Percentiles rank a stretch among this genome's conserved stretches.
Conservation (phyloP, 2,888 invertebrate genomes). For the Dorcus hopei region DNA sequence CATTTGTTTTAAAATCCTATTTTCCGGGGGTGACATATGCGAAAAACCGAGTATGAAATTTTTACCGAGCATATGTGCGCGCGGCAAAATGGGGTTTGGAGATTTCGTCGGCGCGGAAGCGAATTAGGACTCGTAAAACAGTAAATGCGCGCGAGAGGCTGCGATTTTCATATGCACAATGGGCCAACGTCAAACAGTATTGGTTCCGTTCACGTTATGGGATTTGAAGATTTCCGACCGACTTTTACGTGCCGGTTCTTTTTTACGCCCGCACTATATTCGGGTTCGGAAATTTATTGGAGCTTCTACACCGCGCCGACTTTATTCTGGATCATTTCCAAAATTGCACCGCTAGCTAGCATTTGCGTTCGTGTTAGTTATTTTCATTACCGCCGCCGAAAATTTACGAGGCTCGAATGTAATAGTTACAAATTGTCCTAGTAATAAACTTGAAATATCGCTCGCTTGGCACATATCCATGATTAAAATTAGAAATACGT, state of each 20-base stretch:
- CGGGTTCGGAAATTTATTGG: not conserved
- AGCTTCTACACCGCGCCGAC: not conserved
- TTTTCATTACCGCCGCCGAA: conserved; percentile 33
- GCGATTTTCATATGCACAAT: conserved; percentile 23
- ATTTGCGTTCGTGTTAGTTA: conserved; percentile 19
- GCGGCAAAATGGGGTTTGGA: conserved; percentile 25
- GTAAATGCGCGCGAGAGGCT: conserved; percentile 14
- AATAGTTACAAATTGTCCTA: conserved; percentile 37
- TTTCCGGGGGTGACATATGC: conserved; percentile 16
- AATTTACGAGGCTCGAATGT: conserved; percentile 34
- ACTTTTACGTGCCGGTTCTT: not conserved
- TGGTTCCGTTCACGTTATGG: not conserved
- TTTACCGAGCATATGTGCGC: conserved; percentile 21
- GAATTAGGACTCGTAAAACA: conserved; percentile 25
- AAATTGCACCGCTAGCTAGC: conserved; percentile 3
- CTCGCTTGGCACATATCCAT: conserved; percentile 3
- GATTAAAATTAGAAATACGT: not conserved
- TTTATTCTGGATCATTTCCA: conserved; percentile 6
- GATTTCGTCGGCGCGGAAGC: conserved; percentile 23
- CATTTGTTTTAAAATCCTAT: conserved; percentile 25
- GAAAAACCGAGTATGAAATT: conserved; percentile 27
- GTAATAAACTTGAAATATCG: conserved; percentile 33
- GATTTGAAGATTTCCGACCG: not conserved
- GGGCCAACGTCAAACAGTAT: not conserved
- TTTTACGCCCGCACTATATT: not conserved